Conservation (phyloP, 2,797 vertebrate species). For the Nannoperca australis region DNA sequence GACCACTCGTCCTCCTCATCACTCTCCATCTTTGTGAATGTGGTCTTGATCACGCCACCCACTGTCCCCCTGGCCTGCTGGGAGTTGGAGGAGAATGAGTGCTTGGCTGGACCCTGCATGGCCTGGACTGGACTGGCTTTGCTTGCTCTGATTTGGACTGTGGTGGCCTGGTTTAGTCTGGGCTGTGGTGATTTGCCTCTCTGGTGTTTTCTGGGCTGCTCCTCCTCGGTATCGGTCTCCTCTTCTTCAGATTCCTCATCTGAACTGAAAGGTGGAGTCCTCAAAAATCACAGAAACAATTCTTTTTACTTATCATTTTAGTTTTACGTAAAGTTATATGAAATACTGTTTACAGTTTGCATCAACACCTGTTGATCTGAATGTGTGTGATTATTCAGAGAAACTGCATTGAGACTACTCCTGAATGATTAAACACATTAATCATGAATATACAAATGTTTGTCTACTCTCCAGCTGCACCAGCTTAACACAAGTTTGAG, state of each 20-base stretch:
- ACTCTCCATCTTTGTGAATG: conserved; percentile 57
- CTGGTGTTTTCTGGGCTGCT: conserved; percentile 34
- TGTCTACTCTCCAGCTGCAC: not conserved
- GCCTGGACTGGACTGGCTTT: conserved; percentile 46
- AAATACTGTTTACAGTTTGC: not conserved
- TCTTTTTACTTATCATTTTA: not conserved
- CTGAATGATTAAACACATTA: not conserved
- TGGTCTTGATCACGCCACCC: conserved; percentile 30
- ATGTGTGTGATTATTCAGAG: too few species aligned
- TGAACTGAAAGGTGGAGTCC: conserved; percentile 83
- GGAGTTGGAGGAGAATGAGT: not conserved
- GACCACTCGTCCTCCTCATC: conserved; percentile 73
- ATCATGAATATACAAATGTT: not conserved
- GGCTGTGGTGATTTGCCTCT: conserved; percentile 42
- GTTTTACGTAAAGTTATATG: not conserved
- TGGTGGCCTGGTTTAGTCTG: conserved; percentile 34
- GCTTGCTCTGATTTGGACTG: conserved; percentile 27
- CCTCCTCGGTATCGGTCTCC: conserved; percentile 61
- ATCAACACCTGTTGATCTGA: not conserved
- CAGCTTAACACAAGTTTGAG: too few species aligned
- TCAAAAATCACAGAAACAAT: conserved; percentile 40
- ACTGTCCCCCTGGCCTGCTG: conserved; percentile 31
- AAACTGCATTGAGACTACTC: too few species aligned
- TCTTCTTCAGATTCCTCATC: conserved; percentile 80
- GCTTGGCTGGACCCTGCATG: conserved; percentile 31